Percentiles rank a stretch among this genome's conserved stretches.
These are phyloP conservation scores for Ricordea florida DNA, from an alignment of 92 coral and sea anemone species.

Conservation along the genomic window DNA sequence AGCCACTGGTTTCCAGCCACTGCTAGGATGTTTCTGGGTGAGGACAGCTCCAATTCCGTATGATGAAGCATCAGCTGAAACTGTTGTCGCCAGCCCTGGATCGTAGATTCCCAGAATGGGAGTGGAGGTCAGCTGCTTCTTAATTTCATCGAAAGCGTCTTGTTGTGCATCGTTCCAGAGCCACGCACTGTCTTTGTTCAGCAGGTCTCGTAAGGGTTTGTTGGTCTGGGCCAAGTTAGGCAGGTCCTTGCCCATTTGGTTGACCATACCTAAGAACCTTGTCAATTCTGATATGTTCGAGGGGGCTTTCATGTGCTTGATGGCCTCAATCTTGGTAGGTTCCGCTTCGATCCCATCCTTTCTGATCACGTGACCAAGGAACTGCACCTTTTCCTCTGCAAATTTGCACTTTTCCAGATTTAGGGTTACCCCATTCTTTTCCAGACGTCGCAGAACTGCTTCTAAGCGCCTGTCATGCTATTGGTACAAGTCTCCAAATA, in stretches of 20 bases:
- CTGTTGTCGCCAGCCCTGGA: slow-evolving; percentile 27
- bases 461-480: slow-evolving; percentile 8
- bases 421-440: slow-evolving; percentile 1
- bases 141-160: slow-evolving; percentile 26
- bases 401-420: slow-evolving; percentile 22
- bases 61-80: slow-evolving; percentile 25
- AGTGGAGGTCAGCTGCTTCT: slow-evolving; percentile 22
- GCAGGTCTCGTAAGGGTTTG: slow-evolving; percentile 41
- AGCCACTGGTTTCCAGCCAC: slow-evolving; percentile 44
- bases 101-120: slow-evolving; percentile 14
- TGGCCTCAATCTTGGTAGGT: slow-evolving; percentile 38
- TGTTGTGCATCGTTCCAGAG: slow-evolving; percentile 19
- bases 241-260: slow-evolving; percentile 32
- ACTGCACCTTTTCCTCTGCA: neutral
- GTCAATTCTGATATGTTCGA: slow-evolving; percentile 15
- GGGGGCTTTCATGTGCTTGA: slow-evolving; percentile 11
- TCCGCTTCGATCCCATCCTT: slow-evolving; percentile 16
- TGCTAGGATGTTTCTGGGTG: slow-evolving; percentile 35
- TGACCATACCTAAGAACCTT: slow-evolving; percentile 49
- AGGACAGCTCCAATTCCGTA: slow-evolving; percentile 23
- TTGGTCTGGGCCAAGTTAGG: slow-evolving; percentile 28
- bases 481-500: neutral
- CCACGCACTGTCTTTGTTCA: slow-evolving; percentile 32
- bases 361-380: slow-evolving; percentile 20
- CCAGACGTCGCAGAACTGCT: neutral